phyloP scores from a whole-genome alignment of 2,797 vertebrate species.

The Siniperca obscura region DNA sequence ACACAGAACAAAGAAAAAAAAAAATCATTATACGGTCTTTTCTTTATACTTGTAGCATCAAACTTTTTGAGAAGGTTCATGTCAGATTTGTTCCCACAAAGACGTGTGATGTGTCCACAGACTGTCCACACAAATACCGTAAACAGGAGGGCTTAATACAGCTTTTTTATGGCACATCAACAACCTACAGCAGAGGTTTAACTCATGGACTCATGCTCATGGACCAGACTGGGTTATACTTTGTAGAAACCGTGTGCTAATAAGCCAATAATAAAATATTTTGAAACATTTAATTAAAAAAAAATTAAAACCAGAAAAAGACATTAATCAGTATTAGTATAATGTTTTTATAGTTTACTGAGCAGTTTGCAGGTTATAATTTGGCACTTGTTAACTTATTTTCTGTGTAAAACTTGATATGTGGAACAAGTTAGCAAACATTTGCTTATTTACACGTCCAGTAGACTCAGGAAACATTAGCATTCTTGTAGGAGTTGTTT shows the following conservation, averaged over 20 bases:
- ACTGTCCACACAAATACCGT: constrained; percentile 6
- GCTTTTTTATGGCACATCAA: constrained; percentile 11
- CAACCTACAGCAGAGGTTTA: constrained; percentile 9
- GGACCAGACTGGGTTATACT: constrained; percentile 14
- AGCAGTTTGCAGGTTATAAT: neutral
- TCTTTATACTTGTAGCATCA: constrained; percentile 31
- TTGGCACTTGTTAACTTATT: neutral
- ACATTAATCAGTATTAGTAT: neutral
- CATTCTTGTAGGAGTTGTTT: neutral
- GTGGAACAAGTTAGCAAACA: no score
- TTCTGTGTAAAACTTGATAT: neutral
- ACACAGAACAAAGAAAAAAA: constrained; percentile 37
- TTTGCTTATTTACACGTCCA: neutral
- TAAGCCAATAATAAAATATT: constrained; percentile 17
- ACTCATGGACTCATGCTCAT: neutral
- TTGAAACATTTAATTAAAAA: neutral
- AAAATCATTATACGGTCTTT: constrained; percentile 29
- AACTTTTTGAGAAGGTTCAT: constrained; percentile 14
- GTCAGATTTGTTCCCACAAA: constrained; percentile 23
- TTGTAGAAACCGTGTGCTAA: constrained; percentile 50
- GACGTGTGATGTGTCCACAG: constrained; percentile 20
- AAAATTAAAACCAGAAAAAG: neutral
- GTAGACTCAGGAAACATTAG: neutral
- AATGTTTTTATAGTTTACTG: neutral
- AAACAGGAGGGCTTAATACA: constrained; percentile 32